phyloP scores from a whole-genome alignment of 2,113 vertebrate genomes.

The Gobius niger region DNA sequence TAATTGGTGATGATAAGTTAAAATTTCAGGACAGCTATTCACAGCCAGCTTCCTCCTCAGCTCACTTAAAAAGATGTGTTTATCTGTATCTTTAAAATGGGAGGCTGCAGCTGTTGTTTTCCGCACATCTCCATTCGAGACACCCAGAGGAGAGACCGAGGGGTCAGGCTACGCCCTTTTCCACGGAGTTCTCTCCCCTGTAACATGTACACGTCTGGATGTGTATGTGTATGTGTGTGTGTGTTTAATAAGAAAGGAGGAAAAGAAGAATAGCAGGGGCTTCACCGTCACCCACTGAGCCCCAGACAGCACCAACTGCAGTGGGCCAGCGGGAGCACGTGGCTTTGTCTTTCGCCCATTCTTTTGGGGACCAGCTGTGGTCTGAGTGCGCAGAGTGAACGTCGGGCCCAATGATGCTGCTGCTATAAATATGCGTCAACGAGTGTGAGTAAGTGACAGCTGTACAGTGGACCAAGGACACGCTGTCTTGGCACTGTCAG shows the following conservation, averaged over 20 bases:
- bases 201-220: slow-evolving; percentile 47
- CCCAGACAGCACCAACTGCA: slow-evolving; percentile 70
- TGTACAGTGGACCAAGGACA: slow-evolving; percentile 76
- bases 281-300: slow-evolving; percentile 52
- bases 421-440: slow-evolving; percentile 80
- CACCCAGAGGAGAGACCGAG: slow-evolving; percentile 54
- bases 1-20: neutral
- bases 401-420: slow-evolving; percentile 72
- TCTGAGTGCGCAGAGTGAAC: slow-evolving; percentile 59
- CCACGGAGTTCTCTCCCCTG: slow-evolving; percentile 29
- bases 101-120: slow-evolving; percentile 71
- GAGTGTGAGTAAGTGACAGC: slow-evolving; percentile 78
- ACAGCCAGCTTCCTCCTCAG: neutral
- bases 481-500: slow-evolving; percentile 61
- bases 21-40: slow-evolving; percentile 4
- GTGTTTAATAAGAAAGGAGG: slow-evolving; percentile 16
- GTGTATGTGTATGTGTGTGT: too few species aligned
- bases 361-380: slow-evolving; percentile 82
- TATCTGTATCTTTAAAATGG: slow-evolving; percentile 52
- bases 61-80: slow-evolving; percentile 26
- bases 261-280: slow-evolving; percentile 11
- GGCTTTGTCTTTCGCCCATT: slow-evolving; percentile 79
- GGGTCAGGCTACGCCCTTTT: slow-evolving; percentile 51
- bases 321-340: slow-evolving; percentile 67
- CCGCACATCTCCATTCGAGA: slow-evolving; percentile 55